phyloP scores from a whole-genome alignment of 2,888 invertebrate species.

The Stenolophus ochropezus region DNA sequence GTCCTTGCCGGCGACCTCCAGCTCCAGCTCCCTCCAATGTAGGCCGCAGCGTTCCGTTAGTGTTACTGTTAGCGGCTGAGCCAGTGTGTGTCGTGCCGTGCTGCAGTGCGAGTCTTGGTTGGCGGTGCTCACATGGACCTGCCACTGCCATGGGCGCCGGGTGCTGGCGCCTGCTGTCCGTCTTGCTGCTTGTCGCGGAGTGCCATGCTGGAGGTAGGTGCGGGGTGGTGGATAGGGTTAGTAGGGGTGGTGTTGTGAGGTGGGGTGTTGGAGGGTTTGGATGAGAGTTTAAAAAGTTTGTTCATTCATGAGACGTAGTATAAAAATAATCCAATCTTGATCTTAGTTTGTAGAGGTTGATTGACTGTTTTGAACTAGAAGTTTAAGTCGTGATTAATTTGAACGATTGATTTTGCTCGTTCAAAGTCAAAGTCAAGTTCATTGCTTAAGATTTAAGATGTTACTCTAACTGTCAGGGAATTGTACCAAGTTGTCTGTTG shows the following conservation, averaged over 20 bases:
- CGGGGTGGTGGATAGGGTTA: background rate
- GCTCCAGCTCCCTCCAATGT: background rate
- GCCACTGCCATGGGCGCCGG: constrained; percentile 37
- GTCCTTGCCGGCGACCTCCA: constrained; percentile 7
- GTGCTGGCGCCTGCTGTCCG: constrained; percentile 27
- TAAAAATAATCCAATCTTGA: too few relatives aligned
- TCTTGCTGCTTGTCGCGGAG: background rate
- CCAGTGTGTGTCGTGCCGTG: background rate
- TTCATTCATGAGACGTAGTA: too few relatives aligned
- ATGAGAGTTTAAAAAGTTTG: too few relatives aligned
- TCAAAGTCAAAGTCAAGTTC: too few relatives aligned
- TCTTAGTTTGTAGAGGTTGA: too few relatives aligned
- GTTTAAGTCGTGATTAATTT: too few relatives aligned
- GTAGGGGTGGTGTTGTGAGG: background rate
- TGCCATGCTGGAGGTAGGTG: constrained; percentile 37
- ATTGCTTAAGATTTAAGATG: too few relatives aligned
- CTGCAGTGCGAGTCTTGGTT: background rate
- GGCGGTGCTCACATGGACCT: constrained; percentile 50
- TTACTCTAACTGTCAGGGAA: too few relatives aligned
- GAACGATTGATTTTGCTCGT: too few relatives aligned
- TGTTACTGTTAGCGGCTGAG: background rate
- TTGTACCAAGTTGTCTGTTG: too few relatives aligned
- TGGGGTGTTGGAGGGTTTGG: background rate
- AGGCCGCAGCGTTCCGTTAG: background rate
- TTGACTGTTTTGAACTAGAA: too few relatives aligned